These are phyloP conservation scores for Pyrrhia umbra DNA, from an alignment of 2,888 invertebrate genomes.

Conservation along the genomic window DNA sequence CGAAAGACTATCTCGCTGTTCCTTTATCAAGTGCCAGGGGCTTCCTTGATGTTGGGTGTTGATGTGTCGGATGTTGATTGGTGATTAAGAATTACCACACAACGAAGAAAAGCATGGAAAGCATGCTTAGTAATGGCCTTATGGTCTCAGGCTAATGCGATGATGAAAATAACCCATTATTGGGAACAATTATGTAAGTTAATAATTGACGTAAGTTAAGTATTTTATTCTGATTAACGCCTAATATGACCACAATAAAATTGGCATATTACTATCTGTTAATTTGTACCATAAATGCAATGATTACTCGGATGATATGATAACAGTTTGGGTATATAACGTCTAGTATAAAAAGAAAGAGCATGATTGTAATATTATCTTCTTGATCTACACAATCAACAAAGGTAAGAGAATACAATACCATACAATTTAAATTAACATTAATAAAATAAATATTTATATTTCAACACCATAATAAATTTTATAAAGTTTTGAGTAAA, in stretches of 20 bases:
- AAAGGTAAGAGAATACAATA: constrained; percentile 40
- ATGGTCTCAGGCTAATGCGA: no score
- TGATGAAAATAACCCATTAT: no score
- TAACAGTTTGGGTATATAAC: constrained; percentile 39
- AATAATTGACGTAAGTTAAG: constrained; percentile 7
- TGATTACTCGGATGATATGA: constrained; percentile 41
- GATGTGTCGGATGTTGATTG: no score
- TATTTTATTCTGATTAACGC: constrained; percentile 13
- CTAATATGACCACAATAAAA: constrained; percentile 24
- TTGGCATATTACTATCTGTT: constrained; percentile 40
- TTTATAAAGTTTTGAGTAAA: no score
- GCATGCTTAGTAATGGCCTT: no score
- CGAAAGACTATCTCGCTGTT: no score
- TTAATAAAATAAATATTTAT: no score
- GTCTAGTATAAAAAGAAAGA: constrained; percentile 23
- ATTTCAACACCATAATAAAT: no score
- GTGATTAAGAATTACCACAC: no score
- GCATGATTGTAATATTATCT: constrained; percentile 36
- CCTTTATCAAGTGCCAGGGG: no score
- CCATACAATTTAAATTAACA: background rate
- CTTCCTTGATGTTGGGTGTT: no score
- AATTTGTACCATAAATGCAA: constrained; percentile 58
- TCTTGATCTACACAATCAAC: constrained; percentile 46
- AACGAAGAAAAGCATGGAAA: no score
- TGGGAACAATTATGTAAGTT: constrained; percentile 5